Conservation (phyloP, 2,113 vertebrate genomes). For the Paedocypris sp. region DNA sequence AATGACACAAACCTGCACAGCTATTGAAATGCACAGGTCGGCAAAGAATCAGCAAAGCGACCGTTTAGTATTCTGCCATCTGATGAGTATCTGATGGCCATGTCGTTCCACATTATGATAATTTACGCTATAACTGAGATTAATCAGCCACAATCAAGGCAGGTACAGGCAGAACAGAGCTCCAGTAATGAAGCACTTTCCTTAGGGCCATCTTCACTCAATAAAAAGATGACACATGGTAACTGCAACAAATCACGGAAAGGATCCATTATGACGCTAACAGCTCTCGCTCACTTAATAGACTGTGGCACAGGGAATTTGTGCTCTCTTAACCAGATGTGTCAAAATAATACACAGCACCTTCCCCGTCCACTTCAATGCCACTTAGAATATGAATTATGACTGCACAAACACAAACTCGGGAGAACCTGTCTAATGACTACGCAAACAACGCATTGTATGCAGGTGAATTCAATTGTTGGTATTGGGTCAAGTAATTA, state of each 20-base stretch:
- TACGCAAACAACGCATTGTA: not conserved
- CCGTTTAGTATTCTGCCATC: not conserved
- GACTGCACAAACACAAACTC: not conserved
- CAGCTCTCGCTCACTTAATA: constrained; percentile 11
- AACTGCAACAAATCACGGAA: not conserved
- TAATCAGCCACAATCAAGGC: constrained; percentile 20
- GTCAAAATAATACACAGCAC: constrained; percentile 5
- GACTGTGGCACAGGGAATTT: not conserved
- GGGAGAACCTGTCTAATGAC: not conserved
- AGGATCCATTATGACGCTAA: constrained; percentile 13
- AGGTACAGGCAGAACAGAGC: constrained; percentile 17
- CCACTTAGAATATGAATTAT: not conserved
- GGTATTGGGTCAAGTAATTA: no score
- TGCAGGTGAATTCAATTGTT: not conserved
- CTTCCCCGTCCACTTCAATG: not conserved
- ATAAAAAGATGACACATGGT: constrained; percentile 25
- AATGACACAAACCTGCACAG: no score
- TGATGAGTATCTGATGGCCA: not conserved
- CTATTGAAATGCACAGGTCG: no score
- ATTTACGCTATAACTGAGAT: constrained; percentile 1
- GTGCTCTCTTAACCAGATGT: not conserved
- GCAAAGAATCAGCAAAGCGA: not conserved
- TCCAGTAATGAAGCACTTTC: constrained; percentile 24
- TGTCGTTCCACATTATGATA: constrained; percentile 13
- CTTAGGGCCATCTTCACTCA: constrained; percentile 16